These are phyloP conservation scores for Cyclina sinensis DNA, from an alignment of 1,140 invertebrate genomes.

Conservation along the genomic window DNA sequence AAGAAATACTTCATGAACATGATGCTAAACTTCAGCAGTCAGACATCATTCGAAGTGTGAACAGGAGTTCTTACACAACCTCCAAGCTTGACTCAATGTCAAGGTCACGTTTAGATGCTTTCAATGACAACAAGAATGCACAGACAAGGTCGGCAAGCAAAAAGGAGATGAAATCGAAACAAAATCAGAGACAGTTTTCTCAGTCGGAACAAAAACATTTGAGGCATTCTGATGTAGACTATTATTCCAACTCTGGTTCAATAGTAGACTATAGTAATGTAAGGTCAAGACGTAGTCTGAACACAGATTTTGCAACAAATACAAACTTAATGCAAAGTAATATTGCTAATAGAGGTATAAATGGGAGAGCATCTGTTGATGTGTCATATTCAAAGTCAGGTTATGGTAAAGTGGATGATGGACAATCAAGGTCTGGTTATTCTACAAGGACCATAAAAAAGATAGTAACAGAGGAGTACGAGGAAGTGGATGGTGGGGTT, in stretches of 20 bases:
- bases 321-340: background rate
- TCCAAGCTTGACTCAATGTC: constrained; percentile 43
- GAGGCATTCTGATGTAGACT: background rate
- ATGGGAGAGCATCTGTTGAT: background rate
- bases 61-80: constrained; percentile 6
- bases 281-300: constrained; percentile 49
- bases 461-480: constrained; percentile 64
- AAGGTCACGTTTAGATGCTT: constrained; percentile 13
- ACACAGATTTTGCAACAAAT: constrained; percentile 37
- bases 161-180: constrained; percentile 11
- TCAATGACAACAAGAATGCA: constrained; percentile 47
- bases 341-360: background rate
- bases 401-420: constrained; percentile 26
- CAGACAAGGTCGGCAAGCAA: constrained; percentile 12
- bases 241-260: background rate
- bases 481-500: constrained; percentile 55
- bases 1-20: constrained; percentile 57
- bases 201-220: constrained; percentile 43
- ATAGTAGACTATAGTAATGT: constrained; percentile 22
- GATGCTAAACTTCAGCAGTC: constrained; percentile 41
- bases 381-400: background rate
- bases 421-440: constrained; percentile 22
- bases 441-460: constrained; percentile 57
- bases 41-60: constrained; percentile 20
- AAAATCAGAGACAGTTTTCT: constrained; percentile 27